Evolutionary conservation across 2,888 invertebrate species (phyloP), one percentile per base, ranked within the genome.

Genomic region (Drosophila melanosoma): DNA sequence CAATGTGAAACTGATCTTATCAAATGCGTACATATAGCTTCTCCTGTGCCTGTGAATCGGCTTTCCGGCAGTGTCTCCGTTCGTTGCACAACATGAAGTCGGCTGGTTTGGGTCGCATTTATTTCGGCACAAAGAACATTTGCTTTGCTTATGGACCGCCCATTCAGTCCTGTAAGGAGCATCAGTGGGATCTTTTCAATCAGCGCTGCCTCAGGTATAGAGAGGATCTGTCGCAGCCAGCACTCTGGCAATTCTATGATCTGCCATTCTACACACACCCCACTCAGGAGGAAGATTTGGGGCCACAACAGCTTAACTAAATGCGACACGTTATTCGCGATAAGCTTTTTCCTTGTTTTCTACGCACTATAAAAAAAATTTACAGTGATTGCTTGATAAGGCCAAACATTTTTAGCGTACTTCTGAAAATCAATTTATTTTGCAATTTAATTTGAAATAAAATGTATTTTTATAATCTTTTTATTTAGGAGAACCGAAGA

Each of bases 241-340:
- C 73, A 33, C 57, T 60, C 7, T 92, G 85, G 83, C 92, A 92
- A 58, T 90, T 87, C 69, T 91, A 92, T 61, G 91, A 92, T 59
- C 45, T 91, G 54, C 87, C 91, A 0, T 90, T 90, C 65, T 92
- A 83, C 67, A 87, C 88, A n/a, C 89, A 90, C 62, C 64, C 74
- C n/a, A 69, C n/a, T 20, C 35, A 12, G 7, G 66, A 57, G 26
- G 67, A 80, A 35, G 29, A 51, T 3, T 20, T 15, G 10, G 23
- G 23, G 35, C 6, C 33, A 20, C 29, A 59, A n/a, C 36, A 52
- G 38, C 20, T 42, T 2, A 45, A 52, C 35, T 59, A 29, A 62
- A 48, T 32, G 3, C 58, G 36, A 51, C 42, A 56, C 56, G 35
- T 51, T 57, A 36, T 59, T 29, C 8, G 61, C 42, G 82, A 82